phyloP scores from a whole-genome alignment of 1,140 invertebrate genomes.

The Drosophila yakuba region DNA sequence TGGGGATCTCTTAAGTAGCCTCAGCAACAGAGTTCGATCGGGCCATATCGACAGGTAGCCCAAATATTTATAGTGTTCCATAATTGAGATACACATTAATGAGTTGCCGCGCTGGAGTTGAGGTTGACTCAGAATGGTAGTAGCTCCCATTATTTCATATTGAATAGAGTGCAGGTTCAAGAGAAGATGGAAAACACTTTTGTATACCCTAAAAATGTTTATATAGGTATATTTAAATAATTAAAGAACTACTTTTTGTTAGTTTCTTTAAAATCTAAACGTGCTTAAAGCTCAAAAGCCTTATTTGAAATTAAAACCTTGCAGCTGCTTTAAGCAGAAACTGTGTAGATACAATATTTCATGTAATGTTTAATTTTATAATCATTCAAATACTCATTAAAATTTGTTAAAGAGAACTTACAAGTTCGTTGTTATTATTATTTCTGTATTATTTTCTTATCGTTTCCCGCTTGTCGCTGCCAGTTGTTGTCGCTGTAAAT shows the following conservation, averaged over 20 bases:
- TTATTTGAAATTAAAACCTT: too few species aligned
- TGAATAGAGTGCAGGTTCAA: conserved; percentile 49
- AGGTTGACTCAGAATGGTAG: conserved; percentile 65
- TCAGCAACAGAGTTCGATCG: not conserved
- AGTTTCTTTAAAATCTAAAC: too few species aligned
- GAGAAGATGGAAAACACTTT: not conserved
- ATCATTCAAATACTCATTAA: too few species aligned
- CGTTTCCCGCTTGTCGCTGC: conserved; percentile 47
- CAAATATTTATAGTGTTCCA: conserved; percentile 83
- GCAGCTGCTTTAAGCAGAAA: too few species aligned
- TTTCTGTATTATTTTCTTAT: conserved; percentile 18
- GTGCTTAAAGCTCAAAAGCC: too few species aligned
- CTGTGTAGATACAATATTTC: not conserved
- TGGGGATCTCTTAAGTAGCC: conserved; percentile 66
- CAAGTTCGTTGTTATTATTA: not conserved
- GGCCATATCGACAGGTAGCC: conserved; percentile 79
- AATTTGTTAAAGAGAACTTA: not conserved
- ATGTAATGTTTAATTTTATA: too few species aligned
- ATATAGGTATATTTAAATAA: not conserved
- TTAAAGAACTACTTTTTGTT: too few species aligned
- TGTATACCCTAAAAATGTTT: not conserved
- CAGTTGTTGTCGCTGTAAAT: conserved; percentile 63
- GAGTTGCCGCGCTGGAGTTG: conserved; percentile 43
- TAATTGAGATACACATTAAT: conserved; percentile 83
- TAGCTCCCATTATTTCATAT: conserved; percentile 78